phyloP scores from a whole-genome alignment of 2,888 invertebrate genomes.

The Psococerastis gibbosa region DNA sequence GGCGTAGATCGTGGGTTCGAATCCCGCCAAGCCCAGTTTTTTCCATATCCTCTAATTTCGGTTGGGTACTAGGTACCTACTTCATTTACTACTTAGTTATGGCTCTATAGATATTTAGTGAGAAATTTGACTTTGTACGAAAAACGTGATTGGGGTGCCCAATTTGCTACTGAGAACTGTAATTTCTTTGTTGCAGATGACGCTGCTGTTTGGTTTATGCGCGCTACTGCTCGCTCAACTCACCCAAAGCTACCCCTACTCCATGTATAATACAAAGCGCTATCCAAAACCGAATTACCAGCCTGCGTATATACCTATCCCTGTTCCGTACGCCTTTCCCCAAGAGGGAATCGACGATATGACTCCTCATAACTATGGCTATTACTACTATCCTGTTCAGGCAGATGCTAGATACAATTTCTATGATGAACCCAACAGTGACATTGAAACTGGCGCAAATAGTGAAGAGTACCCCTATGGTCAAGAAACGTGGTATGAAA shows the following conservation, averaged over 20 bases:
- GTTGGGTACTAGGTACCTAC: too few species aligned
- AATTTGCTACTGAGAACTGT: too few species aligned
- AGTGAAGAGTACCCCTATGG: conserved; percentile 32
- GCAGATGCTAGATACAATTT: not conserved
- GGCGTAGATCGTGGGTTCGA: too few species aligned
- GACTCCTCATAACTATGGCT: not conserved
- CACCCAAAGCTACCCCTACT: not conserved
- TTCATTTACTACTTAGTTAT: too few species aligned
- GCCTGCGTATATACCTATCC: not conserved
- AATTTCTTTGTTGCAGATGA: not conserved
- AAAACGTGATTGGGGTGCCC: too few species aligned
- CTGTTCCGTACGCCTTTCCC: not conserved
- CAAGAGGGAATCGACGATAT: not conserved
- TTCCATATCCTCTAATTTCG: too few species aligned
- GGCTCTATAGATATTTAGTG: too few species aligned
- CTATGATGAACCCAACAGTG: not conserved
- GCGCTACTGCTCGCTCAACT: not conserved
- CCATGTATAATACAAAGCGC: not conserved
- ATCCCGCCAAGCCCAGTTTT: too few species aligned
- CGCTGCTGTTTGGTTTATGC: not conserved
- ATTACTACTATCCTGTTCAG: not conserved
- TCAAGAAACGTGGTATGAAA: conserved; percentile 46
- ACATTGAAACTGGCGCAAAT: not conserved
- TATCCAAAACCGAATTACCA: not conserved
- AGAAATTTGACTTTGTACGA: too few species aligned